Evolutionary conservation across 2,113 vertebrate species (phyloP).

Genomic region (Bubo bubo): DNA sequence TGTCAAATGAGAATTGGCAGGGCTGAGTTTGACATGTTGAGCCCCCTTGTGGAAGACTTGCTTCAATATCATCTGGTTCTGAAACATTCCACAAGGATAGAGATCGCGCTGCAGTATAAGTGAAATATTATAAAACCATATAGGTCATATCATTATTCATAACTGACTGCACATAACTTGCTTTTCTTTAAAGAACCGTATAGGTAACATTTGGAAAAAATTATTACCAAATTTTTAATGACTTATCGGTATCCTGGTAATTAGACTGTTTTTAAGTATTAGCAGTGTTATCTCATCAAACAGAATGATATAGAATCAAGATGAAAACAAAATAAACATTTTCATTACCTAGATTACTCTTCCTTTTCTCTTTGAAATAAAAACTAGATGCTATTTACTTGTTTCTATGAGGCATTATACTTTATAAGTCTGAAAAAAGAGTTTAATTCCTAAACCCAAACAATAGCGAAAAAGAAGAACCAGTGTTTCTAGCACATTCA

Average conservation of each 20-base stretch:
- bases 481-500: not conserved
- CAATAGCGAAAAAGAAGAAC: not conserved
- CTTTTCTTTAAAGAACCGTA: not conserved
- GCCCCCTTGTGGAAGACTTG: slow-evolving; percentile 53
- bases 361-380: not conserved
- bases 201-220: not conserved
- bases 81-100: not conserved
- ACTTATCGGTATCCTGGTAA: not conserved
- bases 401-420: not conserved
- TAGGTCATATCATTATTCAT: not conserved
- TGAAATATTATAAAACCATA: not conserved
- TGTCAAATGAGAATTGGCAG: not conserved
- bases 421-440: not conserved
- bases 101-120: not conserved
- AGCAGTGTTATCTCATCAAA: slow-evolving; percentile 7
- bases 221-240: slow-evolving; percentile 16
- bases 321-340: not conserved
- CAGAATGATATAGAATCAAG: not conserved
- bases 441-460: not conserved
- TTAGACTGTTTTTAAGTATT: not conserved
- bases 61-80: not conserved
- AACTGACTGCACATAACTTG: not conserved
- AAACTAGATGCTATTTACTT: not conserved
- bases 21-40: slow-evolving; percentile 42
- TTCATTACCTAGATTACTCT: not conserved